Conservation (phyloP, 2,113 vertebrate genomes). For the Aspidoscelis tigris region DNA sequence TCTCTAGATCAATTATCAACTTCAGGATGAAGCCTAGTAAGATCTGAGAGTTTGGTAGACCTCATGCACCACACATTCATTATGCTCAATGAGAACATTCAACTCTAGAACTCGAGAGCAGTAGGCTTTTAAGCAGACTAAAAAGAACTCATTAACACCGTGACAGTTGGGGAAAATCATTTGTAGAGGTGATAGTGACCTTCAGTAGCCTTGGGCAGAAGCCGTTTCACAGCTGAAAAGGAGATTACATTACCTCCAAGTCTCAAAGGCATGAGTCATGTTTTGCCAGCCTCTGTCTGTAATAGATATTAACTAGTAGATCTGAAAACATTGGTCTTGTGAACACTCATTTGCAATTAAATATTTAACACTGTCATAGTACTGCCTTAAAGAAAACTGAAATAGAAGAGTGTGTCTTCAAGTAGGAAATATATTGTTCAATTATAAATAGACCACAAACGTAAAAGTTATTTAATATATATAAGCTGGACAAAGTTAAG, state of each 20-base stretch:
- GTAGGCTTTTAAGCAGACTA: neutral
- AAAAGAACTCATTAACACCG: conserved; percentile 47
- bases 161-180: conserved; percentile 51
- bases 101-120: neutral
- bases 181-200: conserved; percentile 44
- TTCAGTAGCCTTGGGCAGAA: conserved; percentile 31
- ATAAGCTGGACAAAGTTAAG: no score
- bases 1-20: neutral
- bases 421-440: neutral
- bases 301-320: neutral
- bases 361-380: neutral
- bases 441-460: neutral
- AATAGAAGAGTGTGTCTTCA: neutral
- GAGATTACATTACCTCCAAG: neutral
- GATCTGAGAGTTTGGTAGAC: neutral
- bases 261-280: conserved; percentile 29
- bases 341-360: conserved; percentile 35
- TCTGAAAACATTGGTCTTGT: neutral
- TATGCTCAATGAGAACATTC: conserved; percentile 20
- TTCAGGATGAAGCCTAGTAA: neutral
- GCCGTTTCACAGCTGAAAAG: conserved; percentile 39
- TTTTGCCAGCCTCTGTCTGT: conserved; percentile 3
- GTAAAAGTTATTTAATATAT: neutral
- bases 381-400: conserved; percentile 1
- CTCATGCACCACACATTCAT: conserved; percentile 21